phyloP scores from a whole-genome alignment of 2,888 invertebrate genomes.

The Drosophila meridionalis region DNA sequence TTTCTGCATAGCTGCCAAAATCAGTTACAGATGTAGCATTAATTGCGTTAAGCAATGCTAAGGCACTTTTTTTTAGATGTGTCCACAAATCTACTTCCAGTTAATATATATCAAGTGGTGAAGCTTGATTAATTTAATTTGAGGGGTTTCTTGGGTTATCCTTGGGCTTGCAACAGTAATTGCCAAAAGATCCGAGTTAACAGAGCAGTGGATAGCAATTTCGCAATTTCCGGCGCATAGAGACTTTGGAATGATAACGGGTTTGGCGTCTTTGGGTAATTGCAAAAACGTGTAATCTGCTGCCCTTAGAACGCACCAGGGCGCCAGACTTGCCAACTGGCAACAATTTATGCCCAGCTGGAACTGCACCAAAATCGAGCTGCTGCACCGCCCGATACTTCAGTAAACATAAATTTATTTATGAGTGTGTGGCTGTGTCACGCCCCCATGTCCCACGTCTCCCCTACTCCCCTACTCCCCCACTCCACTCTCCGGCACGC shows the following conservation, averaged over 20 bases:
- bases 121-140: neutral
- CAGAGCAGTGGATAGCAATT: slow-evolving; percentile 14
- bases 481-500: neutral
- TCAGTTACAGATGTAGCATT: neutral
- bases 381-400: slow-evolving; percentile 60
- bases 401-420: slow-evolving; percentile 75
- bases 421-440: slow-evolving; percentile 68
- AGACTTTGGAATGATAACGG: slow-evolving; percentile 30
- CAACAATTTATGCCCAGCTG: slow-evolving; percentile 56
- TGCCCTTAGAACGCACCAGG: slow-evolving; percentile 11
- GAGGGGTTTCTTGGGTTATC: neutral
- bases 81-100: neutral
- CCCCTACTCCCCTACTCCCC: slow-evolving; percentile 3
- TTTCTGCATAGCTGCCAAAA: neutral
- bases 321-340: slow-evolving; percentile 38
- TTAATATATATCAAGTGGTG: neutral
- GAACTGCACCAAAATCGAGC: slow-evolving; percentile 25
- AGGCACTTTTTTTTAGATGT: neutral
- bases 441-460: neutral
- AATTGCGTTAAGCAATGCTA: neutral
- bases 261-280: slow-evolving; percentile 42
- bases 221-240: slow-evolving; percentile 18
- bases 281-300: slow-evolving; percentile 46
- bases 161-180: neutral
- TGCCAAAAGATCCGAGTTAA: neutral